phyloP scores from a whole-genome alignment of 2,888 invertebrate genomes.

The Dexiosoma caninum region DNA sequence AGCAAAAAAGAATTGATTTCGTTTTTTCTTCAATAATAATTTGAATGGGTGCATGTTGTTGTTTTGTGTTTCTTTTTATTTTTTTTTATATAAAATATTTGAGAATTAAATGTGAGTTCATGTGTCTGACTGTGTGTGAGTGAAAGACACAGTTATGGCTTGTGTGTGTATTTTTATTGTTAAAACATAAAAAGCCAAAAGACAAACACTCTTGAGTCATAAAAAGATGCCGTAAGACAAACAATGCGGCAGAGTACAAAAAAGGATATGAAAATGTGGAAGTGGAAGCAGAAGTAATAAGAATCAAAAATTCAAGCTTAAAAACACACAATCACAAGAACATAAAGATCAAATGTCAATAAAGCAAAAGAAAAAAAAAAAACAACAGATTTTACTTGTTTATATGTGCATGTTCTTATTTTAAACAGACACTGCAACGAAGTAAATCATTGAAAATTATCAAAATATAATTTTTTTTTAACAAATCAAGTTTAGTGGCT shows the following conservation, averaged over 20 bases:
- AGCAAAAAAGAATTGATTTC: conserved; percentile 35
- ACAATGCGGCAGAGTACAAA: conserved; percentile 67
- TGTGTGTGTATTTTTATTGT: conserved; percentile 75
- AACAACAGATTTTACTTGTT: not conserved
- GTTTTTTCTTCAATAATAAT: conserved; percentile 38
- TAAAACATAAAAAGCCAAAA: conserved; percentile 77
- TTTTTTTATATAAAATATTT: not conserved
- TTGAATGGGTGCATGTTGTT: conserved; percentile 43
- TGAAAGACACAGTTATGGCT: conserved; percentile 36
- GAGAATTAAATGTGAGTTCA: not conserved
- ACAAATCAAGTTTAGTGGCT: too few relatives aligned
- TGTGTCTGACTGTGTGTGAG: not conserved
- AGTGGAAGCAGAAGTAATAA: conserved; percentile 32
- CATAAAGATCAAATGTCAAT: conserved; percentile 77
- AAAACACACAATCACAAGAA: conserved; percentile 64
- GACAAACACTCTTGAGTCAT: conserved; percentile 78
- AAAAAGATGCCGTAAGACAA: conserved; percentile 76
- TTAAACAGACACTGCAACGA: conserved; percentile 15
- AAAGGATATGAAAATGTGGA: not conserved
- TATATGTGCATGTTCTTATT: not conserved
- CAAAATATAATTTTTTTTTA: not conserved
- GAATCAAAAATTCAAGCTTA: conserved; percentile 50
- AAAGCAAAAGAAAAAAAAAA: conserved; percentile 58
- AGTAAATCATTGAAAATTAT: not conserved
- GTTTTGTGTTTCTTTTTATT: conserved; percentile 18